These are phyloP conservation scores for Nowickia ferox DNA, from an alignment of 2,888 invertebrate genomes.

Conservation along the genomic window DNA sequence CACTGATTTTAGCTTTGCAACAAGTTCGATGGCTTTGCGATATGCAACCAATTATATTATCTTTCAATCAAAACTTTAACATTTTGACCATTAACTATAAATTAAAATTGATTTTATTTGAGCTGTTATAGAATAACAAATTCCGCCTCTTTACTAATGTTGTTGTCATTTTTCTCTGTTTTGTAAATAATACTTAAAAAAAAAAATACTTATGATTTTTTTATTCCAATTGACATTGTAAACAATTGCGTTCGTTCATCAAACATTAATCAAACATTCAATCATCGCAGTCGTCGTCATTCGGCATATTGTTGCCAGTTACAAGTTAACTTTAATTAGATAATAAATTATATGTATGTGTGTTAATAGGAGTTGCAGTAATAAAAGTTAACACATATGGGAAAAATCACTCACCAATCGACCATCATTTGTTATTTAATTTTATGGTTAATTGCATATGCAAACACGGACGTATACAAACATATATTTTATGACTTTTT, in stretches of 20 bases:
- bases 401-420: slow-evolving; percentile 41
- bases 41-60: slow-evolving; percentile 30
- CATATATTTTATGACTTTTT: slow-evolving; percentile 13
- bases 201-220: slow-evolving; percentile 48
- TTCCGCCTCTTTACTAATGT: background rate
- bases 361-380: slow-evolving; percentile 39
- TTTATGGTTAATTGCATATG: slow-evolving; percentile 42
- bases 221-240: slow-evolving; percentile 52
- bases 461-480: background rate
- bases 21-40: slow-evolving; percentile 37
- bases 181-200: slow-evolving; percentile 49
- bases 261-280: slow-evolving; percentile 64
- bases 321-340: slow-evolving; percentile 67
- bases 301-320: slow-evolving; percentile 38
- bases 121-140: background rate
- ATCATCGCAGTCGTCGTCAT: slow-evolving; percentile 48
- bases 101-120: slow-evolving; percentile 17
- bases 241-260: slow-evolving; percentile 58
- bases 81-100: slow-evolving; percentile 1
- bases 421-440: slow-evolving; percentile 52
- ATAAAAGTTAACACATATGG: slow-evolving; percentile 13
- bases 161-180: background rate
- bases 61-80: background rate
- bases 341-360: slow-evolving; percentile 64
- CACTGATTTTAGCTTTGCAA: slow-evolving; percentile 25